phyloP scores from a whole-genome alignment of 2,888 invertebrate genomes.

The Teinopalpus imperialis region DNA sequence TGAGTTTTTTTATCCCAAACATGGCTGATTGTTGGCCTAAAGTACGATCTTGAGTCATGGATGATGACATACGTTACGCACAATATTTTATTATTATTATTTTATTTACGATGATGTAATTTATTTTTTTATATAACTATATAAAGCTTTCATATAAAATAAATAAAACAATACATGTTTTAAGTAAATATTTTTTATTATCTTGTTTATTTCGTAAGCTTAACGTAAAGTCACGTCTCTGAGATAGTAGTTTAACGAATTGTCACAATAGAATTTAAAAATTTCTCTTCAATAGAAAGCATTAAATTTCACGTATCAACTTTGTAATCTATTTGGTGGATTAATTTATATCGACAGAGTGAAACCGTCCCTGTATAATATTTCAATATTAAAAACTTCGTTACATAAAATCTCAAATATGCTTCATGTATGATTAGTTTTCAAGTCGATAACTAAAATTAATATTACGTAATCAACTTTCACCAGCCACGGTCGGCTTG shows the following conservation, averaged over 20 bases:
- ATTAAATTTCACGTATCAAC: slow-evolving; percentile 7
- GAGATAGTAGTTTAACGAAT: not conserved
- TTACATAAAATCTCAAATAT: slow-evolving; percentile 21
- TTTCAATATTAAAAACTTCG: slow-evolving; percentile 9
- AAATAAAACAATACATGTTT: no score
- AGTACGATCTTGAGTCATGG: no score
- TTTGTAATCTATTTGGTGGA: slow-evolving; percentile 16
- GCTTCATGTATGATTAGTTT: slow-evolving; percentile 45
- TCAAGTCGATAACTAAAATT: slow-evolving; percentile 39
- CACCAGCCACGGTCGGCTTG: slow-evolving; percentile 46
- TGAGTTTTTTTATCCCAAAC: no score
- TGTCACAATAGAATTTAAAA: not conserved
- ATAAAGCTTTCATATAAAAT: no score
- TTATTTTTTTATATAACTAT: no score
- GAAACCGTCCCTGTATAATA: slow-evolving; percentile 11
- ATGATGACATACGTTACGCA: no score
- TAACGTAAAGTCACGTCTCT: slow-evolving; percentile 10
- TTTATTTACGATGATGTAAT: no score
- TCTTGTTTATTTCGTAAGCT: no score
- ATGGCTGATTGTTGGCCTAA: no score
- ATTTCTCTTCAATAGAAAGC: slow-evolving; percentile 4
- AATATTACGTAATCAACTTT: slow-evolving; percentile 62
- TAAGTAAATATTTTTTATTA: no score
- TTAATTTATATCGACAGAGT: slow-evolving; percentile 9
- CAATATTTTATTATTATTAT: no score